A percentile compares a stretch with the other conserved stretches of the same genome.
Conservation (phyloP, 2,797 vertebrate species). For the Epinephelus malabaricus region DNA sequence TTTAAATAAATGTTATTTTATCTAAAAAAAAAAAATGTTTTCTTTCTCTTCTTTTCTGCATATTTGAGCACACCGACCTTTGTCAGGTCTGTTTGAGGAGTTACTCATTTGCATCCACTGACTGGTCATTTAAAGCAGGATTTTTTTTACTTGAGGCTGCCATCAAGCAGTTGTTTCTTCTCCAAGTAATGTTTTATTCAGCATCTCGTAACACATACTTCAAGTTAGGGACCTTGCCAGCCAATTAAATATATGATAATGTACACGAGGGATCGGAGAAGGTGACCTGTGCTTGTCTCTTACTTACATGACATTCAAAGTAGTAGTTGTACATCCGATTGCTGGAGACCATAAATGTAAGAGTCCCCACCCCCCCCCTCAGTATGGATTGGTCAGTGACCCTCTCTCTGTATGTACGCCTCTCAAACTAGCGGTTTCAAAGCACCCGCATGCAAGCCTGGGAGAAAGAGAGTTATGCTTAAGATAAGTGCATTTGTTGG, state of each 20-base stretch:
- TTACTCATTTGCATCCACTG: slow-evolving; percentile 76
- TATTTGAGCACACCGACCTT: slow-evolving; percentile 43
- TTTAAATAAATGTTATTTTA: slow-evolving; percentile 10
- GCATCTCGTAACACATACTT: slow-evolving; percentile 70
- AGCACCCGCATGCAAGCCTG: slow-evolving; percentile 71
- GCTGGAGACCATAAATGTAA: slow-evolving; percentile 39
- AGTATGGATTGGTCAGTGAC: slow-evolving; percentile 70
- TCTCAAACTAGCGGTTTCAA: slow-evolving; percentile 76
- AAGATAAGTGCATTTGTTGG: slow-evolving; percentile 88
- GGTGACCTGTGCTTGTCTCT: slow-evolving; percentile 68
- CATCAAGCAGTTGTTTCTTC: slow-evolving; percentile 70
- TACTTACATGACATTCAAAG: slow-evolving; percentile 69
- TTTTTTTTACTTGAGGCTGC: slow-evolving; percentile 62
- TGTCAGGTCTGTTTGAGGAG: slow-evolving; percentile 59
- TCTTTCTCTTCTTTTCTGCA: slow-evolving; percentile 5
- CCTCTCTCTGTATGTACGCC: slow-evolving; percentile 60
- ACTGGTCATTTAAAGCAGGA: slow-evolving; percentile 70
- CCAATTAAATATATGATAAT: slow-evolving; percentile 85
- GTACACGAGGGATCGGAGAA: slow-evolving; percentile 64
- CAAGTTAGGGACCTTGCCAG: slow-evolving; percentile 68
- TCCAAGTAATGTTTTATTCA: slow-evolving; percentile 83
- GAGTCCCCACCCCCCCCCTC: slow-evolving; percentile 22
- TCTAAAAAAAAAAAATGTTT: neutral
- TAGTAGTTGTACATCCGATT: slow-evolving; percentile 53
- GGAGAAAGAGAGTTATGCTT: slow-evolving; percentile 78